Evolutionary conservation across 2,113 vertebrate genomes (phyloP), one percentile per base, ranked within the genome.

Genomic region (Neodon shergylaensis): DNA sequence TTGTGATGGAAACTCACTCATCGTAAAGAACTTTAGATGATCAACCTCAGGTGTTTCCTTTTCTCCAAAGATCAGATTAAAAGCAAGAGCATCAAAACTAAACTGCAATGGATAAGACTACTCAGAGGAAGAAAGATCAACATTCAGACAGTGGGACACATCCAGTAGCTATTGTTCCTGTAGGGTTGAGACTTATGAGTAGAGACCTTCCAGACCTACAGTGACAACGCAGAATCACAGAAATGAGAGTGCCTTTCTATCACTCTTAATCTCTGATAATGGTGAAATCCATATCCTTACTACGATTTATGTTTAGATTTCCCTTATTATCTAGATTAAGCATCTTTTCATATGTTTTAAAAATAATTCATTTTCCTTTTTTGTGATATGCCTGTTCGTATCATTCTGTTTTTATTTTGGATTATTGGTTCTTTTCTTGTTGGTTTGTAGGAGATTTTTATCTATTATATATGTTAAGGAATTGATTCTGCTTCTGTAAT

Each of bases 401-500:
- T 89, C 52, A 77, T 89, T 52, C 36, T 77, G 7, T 85, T 79
- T 97, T 92, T 49, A 70, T 88, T 81, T 72, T 72, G 26, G 26
- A 72, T 76, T 84, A 70, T 84, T 90, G 70, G 7, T 73, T 86
- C 24, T 63, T 79, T 92, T 72, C 10, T 86, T 92, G 95, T 47
- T 96, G 89, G 42, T 88, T 70, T 90, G 8, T 52, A 77, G 42
- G 42, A 88, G 76, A 95, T 95, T 92, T 89, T 88, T 94, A 85
- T 58, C 65, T 92, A n/a, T 72, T 88, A 54, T 31, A 47, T 87
- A 73, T 63, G 61, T 93, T 89, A 96, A 22, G 24, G 39, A 95
- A 94, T 90, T 78, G 76, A 77, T 89, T 47, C 11, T 93, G 85
- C 83, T 39, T 44, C 44, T 70, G 28, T 44, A 93, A 82, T 54